Evolutionary conservation across 2,113 vertebrate genomes (phyloP).

Genomic region (Cyphomyrus plagiostoma): DNA sequence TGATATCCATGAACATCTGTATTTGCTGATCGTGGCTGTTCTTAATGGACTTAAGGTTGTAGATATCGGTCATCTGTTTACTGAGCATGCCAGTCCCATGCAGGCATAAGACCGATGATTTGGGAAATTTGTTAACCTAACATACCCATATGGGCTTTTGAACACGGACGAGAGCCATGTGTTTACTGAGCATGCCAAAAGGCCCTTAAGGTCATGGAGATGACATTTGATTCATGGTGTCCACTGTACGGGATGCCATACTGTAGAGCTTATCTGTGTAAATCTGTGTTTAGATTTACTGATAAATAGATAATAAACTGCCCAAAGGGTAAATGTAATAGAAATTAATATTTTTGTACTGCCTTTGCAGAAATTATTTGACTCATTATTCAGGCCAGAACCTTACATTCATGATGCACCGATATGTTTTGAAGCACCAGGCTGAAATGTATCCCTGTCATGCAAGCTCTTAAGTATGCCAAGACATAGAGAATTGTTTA

Average conservation of each 20-base stretch:
- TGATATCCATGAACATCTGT: not conserved
- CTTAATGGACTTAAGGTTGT: not conserved
- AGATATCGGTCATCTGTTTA: not conserved
- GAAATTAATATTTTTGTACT: slow-evolving; percentile 6
- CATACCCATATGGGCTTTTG: not conserved
- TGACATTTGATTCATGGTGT: not conserved
- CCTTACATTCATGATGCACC: not conserved
- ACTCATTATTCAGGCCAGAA: not conserved
- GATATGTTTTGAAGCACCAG: not conserved
- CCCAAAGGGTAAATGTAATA: not conserved
- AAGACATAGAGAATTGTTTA: not conserved
- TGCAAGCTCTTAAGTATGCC: not conserved
- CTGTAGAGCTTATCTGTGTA: not conserved
- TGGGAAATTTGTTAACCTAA: not conserved
- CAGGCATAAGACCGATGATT: not conserved
- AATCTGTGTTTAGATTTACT: not conserved
- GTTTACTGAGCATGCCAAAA: not conserved
- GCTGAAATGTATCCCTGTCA: not conserved
- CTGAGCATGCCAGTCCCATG: not conserved
- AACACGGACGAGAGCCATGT: not conserved
- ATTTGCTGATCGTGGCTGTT: not conserved
- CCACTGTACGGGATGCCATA: not conserved
- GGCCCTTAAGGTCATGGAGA: not conserved
- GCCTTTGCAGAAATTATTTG: not conserved
- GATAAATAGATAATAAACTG: not conserved